Base-by-base conservation (phyloP, 1,140 invertebrate species). In the Saccostrea cuccullata region DNA sequence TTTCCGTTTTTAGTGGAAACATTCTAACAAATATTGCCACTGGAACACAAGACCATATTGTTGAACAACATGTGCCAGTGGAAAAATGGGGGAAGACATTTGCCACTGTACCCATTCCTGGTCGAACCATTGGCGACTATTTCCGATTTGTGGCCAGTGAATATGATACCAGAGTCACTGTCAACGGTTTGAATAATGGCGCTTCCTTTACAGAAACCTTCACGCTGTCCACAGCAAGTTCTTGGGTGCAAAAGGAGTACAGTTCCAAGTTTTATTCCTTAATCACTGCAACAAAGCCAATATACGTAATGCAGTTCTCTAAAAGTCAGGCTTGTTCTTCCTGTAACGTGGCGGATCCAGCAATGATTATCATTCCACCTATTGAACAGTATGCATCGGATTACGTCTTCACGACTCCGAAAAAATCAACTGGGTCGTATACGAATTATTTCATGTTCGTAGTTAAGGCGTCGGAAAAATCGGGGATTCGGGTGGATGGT, bases 71-170 rank as follows among this genome's bases (percentile, higher is more conserved):
- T 40, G 89, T 90, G 82, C 91, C 93, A 11, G 90, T 91, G 4
- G 60, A 90, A 26, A 90, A 90, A 26, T 94, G 93, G 93, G 93
- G 93, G 9, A 92, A 88, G 26, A 56, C 85, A 47, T 94, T 93
- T 64, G 86, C 87, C 15, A 90, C 87, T 9, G 91, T 90, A 13
- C 91, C 93, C 0, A 91, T 90, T 26, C 91, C 92, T 15, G 82
- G 85, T 20, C 82, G 90, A 70, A 90, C 88, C 8, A 87, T 85
- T 30, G 93, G 93, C 2, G 92, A 94, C 85, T 85, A 89, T 20
- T 91, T 91, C 26, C 88, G 91, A 30, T 86, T 93, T 55, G 83
- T 94, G 40, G 93, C 89, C n/a, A 88, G 86, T 6, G 90, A 93
- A 67, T 90, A 90, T 47, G 30, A 85, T 30, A 93, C 91, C 0